A percentile compares a stretch with the other conserved stretches of the same genome.
phyloP scores from a whole-genome alignment of 2,797 vertebrate genomes.

The Chloroceryle amazona region DNA sequence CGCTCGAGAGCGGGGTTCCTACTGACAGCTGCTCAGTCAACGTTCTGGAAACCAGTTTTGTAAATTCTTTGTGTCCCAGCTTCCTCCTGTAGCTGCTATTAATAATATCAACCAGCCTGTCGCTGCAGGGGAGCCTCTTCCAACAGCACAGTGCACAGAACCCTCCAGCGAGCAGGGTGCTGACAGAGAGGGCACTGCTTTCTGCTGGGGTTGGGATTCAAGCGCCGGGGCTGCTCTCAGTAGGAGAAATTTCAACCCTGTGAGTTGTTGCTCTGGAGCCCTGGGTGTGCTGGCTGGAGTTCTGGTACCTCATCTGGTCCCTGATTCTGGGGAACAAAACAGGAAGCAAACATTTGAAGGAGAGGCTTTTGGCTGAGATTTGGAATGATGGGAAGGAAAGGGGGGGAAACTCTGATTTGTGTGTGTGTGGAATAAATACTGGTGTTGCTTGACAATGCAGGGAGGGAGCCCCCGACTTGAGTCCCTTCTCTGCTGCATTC shows the following conservation, averaged over 20 bases:
- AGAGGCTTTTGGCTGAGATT: not conserved
- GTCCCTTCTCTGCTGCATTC: not conserved
- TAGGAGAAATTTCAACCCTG: not conserved
- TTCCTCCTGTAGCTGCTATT: not conserved
- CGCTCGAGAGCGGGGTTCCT: fast-evolving
- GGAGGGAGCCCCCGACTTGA: not conserved
- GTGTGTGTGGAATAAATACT: not conserved
- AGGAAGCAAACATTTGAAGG: not conserved
- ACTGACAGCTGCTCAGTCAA: not conserved
- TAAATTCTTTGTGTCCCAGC: not conserved
- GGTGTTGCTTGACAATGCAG: not conserved
- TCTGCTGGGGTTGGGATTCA: not conserved
- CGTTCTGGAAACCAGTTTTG: not conserved
- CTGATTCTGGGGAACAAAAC: not conserved
- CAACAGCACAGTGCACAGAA: not conserved
- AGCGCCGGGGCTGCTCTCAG: not conserved
- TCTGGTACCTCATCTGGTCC: not conserved
- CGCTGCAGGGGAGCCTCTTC: not conserved
- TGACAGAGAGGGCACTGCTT: not conserved
- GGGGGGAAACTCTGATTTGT: not conserved
- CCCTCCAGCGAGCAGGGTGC: not conserved
- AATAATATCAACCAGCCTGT: not conserved
- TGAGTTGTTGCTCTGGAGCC: not conserved
- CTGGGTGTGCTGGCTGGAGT: not conserved
- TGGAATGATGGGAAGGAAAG: not conserved